Evolutionary conservation across 2,113 vertebrate species (phyloP), one percentile per base, ranked within the genome.

Genomic region (Oncorhynchus mykiss): DNA sequence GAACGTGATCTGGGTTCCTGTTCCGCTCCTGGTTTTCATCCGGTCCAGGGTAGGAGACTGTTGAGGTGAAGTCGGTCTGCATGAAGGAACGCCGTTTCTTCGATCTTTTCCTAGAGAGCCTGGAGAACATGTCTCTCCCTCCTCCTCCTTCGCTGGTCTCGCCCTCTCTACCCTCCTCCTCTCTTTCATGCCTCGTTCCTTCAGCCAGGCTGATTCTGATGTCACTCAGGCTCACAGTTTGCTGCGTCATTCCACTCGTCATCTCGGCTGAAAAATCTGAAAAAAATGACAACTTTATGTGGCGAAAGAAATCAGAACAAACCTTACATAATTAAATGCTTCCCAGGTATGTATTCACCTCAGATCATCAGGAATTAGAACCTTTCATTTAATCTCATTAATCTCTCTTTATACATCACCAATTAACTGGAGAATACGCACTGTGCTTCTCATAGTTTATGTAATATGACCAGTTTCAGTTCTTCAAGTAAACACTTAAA

Each of bases 81-180:
- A 97, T 85, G 81, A 95, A 99, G 66, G 96, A 98, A 24, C 95
- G 94, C 0, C 96, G 95, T 79, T 98, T 98, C 27, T 92, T 92
- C 76, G 94, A 89, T 72, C 91, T 94, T 85, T 88, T 95, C 77
- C 88, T 78, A 5, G 51, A 54, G 16, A 88, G 84, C 24, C 88
- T 88, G 67, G 89, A 88, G 20, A 82, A 68, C 14, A 87, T 87
- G 31, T 91, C 92, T 75, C 85, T 84, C 13, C 86, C 91, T 69
- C 88, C 89, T 34, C 72, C 79, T 62, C 83, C 78, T 29, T 80
- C 76, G 54, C 0, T 78, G 71, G 24, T 16, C 68, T 51, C 29
- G 39, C 83, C 84, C 64, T 84, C 84, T 68, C 25, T 74, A 73
- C 8, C 65, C 74, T 67, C 65, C 74, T 67, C 74, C 75, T 45